Evolutionary conservation across 2,888 invertebrate species (phyloP), one percentile per base, ranked within the genome.

Genomic region (Clivina fossor): DNA sequence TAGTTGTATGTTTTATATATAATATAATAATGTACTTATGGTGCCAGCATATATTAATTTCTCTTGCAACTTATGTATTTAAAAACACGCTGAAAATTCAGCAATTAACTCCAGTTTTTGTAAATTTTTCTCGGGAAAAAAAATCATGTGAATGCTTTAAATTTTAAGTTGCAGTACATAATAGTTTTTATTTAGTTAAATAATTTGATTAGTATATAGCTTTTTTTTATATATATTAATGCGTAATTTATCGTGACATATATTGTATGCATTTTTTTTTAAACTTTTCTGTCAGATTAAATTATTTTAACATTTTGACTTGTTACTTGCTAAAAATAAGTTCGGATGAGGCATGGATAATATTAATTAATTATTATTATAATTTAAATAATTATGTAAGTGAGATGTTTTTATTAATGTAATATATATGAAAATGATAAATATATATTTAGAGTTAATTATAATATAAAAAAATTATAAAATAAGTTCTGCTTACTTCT

Each of bases 281-380:
- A 50, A 50, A 41, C 41, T 11, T 46, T n/a, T n/a, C n/a, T n/a
- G n/a, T n/a, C n/a, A n/a, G n/a, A n/a, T n/a, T 8, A 13, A 44
- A 28, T 26, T 35, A 30, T 32, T 49, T 49, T 49, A 49, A 38
- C 38, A 30, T 44, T 44, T 11, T 47, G 47, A 47, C 47, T 47
- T 47, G 4, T 24, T 24, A n/a, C n/a, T n/a, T n/a, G n/a, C n/a
- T n/a, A n/a, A n/a, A n/a, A n/a, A n/a, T 16, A 15, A 44, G 35
- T 33, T 43, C 53, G 53, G 43, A 33, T 43, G 53, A 53, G 53
- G 53, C 53, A 53, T 53, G 53, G 53, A 53, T 53, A n/a, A n/a
- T n/a, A n/a, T n/a, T n/a, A n/a, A n/a, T n/a, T n/a, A n/a, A n/a
- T n/a, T n/a, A n/a, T n/a, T n/a, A n/a, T n/a, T n/a, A 51, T 20